These are phyloP conservation scores for Drosophila incognita DNA, from an alignment of 2,888 invertebrate genomes.

Conservation along the genomic window DNA sequence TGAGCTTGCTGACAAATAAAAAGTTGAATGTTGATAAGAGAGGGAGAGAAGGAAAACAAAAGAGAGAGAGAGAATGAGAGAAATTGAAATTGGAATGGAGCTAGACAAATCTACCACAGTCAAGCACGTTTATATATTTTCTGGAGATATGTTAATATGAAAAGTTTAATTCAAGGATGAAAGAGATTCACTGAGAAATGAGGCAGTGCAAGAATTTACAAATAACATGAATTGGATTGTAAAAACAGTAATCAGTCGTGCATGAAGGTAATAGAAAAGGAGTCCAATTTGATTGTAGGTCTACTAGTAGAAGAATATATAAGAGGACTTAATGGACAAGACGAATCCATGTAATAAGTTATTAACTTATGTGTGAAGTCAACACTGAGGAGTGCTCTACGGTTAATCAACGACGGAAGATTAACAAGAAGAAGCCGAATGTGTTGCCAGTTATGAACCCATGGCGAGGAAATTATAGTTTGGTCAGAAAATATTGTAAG, in stretches of 20 bases:
- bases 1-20: background rate
- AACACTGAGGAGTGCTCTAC: background rate
- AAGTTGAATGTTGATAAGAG: background rate
- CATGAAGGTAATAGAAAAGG: background rate
- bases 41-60: background rate
- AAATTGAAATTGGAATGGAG: background rate
- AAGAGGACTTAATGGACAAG: rapidly evolving
- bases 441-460: background rate
- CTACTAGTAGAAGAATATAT: no score
- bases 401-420: background rate
- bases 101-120: background rate
- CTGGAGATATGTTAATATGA: background rate
- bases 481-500: no score
- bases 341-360: background rate
- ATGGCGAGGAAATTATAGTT: background rate
- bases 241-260: background rate
- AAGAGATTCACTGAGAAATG: background rate
- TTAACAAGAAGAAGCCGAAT: background rate
- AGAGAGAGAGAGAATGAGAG: background rate
- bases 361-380: background rate
- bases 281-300: background rate
- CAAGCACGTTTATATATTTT: background rate
- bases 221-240: background rate
- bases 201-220: background rate
- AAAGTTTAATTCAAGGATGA: background rate